A percentile compares a stretch with the other conserved stretches of the same genome.
phyloP scores from a whole-genome alignment of 2,888 invertebrate species.

The Oeneis ivallda region DNA sequence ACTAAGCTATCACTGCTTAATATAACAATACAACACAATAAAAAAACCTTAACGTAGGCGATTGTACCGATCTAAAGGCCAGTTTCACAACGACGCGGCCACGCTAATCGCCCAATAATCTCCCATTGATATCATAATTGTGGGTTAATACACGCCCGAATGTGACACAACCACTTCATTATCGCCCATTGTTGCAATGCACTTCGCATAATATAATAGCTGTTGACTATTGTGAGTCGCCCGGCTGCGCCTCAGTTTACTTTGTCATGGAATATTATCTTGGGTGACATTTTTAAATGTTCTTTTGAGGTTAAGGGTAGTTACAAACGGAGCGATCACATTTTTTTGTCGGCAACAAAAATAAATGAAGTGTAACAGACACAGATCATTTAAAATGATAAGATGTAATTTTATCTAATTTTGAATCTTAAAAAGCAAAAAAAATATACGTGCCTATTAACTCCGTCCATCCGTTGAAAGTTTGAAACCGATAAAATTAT shows the following conservation, averaged over 20 bases:
- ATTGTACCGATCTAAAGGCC: slow-evolving; percentile 42
- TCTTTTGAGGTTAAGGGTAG: slow-evolving; percentile 16
- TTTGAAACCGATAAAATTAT: too few relatives aligned
- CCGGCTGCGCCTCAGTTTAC: slow-evolving; percentile 35
- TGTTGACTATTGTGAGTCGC: slow-evolving; percentile 47
- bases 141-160: slow-evolving; percentile 66
- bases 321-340: slow-evolving; percentile 13
- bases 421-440: too few relatives aligned
- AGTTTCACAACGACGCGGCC: slow-evolving; percentile 45
- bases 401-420: too few relatives aligned
- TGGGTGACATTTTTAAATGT: background rate
- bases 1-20: too few relatives aligned
- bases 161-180: slow-evolving; percentile 74
- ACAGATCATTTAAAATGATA: too few relatives aligned
- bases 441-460: too few relatives aligned
- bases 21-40: too few relatives aligned
- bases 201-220: slow-evolving; percentile 63
- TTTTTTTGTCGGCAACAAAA: too few relatives aligned
- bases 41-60: slow-evolving; percentile 29
- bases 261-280: slow-evolving; percentile 12
- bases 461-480: too few relatives aligned
- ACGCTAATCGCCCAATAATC: slow-evolving; percentile 72
- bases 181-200: slow-evolving; percentile 66
- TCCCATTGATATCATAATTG: slow-evolving; percentile 74
- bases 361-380: too few relatives aligned